phyloP scores from a whole-genome alignment of 2,113 vertebrate species.

The Tragelaphus strepsiceros region DNA sequence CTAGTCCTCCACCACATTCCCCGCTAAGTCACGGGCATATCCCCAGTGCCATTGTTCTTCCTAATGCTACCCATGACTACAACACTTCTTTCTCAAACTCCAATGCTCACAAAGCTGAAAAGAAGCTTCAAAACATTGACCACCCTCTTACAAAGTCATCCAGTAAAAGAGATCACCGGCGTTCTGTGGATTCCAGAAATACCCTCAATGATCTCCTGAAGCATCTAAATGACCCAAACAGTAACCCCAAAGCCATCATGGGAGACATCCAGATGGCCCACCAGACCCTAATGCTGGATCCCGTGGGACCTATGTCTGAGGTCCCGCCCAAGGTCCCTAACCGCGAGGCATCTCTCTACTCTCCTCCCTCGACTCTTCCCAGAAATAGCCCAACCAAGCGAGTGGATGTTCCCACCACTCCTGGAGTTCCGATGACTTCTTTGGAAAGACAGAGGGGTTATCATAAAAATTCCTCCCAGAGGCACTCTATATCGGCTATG shows the following conservation, averaged over 20 bases:
- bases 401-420: slow-evolving; percentile 93
- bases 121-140: slow-evolving; percentile 87
- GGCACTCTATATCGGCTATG: slow-evolving; percentile 95
- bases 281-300: slow-evolving; percentile 92
- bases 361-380: slow-evolving; percentile 94
- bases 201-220: slow-evolving; percentile 97
- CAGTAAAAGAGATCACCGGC: slow-evolving; percentile 91
- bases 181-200: slow-evolving; percentile 95
- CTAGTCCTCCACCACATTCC: slow-evolving; percentile 90
- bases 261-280: slow-evolving; percentile 90
- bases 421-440: slow-evolving; percentile 92
- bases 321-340: slow-evolving; percentile 96
- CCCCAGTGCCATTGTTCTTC: slow-evolving; percentile 96
- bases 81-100: slow-evolving; percentile 87
- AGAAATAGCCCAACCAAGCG: slow-evolving; percentile 97
- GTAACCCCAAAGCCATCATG: slow-evolving; percentile 91
- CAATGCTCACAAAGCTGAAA: slow-evolving; percentile 90
- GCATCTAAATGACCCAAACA: slow-evolving; percentile 92
- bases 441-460: slow-evolving; percentile 95
- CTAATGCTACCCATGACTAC: slow-evolving; percentile 95
- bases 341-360: slow-evolving; percentile 95
- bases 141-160: slow-evolving; percentile 84
- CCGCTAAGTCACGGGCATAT: slow-evolving; percentile 91
- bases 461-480: slow-evolving; percentile 94
- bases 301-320: slow-evolving; percentile 92